Base-by-base conservation (phyloP, 2,797 vertebrate genomes). In the Scomberomorus guttatus region DNA sequence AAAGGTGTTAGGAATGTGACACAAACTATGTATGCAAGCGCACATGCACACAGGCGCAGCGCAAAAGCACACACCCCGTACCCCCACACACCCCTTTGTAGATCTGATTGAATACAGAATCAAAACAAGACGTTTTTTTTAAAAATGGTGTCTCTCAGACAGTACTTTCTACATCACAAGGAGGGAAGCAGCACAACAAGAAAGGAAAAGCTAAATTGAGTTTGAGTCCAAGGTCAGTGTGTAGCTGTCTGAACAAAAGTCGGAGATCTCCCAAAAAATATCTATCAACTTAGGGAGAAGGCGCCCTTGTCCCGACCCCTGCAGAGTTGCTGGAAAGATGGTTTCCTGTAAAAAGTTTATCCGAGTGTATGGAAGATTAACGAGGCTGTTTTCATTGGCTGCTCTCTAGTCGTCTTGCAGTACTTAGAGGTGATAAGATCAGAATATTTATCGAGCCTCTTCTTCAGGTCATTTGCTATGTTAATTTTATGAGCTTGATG, bases 401-500 rank as follows among this genome's bases (percentile, higher is more conserved):
- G 93, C 86, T 92, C 90, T 92, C 95, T 90, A 91, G 89, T 87
- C 95, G 89, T 94, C 92, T 94, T 77, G 91, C 84, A 90, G 93
- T 95, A 95, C 94, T 96, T 89, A 91, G 90, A 95, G 94, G 94
- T 93, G 95, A 97, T 97, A 96, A 94, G 95, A 97, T 97, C 95
- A 87, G 83, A 88, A 96, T 97, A 97, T 99, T 98, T 98, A 97
- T 97, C 95, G 93, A 95, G 94, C 94, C 95, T 97, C 93, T 74
- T 93, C 94, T 97, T 95, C 94, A 97, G 95, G 97, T 98, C 93
- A 97, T 98, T 98, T 97, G 94, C 96, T 96, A 97, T 97, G 96
- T 96, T 97, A 98, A 99, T 98, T 97, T 98, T 96, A 96, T 95
- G 96, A 97, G 96, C 96, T 97, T 97, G 96, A 96, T 97, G 96